These are phyloP conservation scores for Odontesthes bonariensis DNA, from an alignment of 2,113 vertebrate genomes.

Conservation along the genomic window DNA sequence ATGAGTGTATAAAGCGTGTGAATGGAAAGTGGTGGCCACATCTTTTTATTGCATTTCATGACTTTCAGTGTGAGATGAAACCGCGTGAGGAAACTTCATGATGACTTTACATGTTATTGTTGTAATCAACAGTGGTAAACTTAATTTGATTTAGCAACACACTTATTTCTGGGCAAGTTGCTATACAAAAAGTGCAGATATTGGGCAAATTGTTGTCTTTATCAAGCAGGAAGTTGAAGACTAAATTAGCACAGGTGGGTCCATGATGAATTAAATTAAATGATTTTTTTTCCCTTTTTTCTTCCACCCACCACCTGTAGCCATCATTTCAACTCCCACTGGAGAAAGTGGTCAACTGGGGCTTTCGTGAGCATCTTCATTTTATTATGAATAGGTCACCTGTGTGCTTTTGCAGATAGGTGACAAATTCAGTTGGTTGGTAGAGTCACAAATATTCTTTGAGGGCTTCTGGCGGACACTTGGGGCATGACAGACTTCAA, in stretches of 20 bases:
- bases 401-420: too few relatives aligned
- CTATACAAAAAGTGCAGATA: background rate
- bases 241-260: background rate
- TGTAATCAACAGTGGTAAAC: too few relatives aligned
- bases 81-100: background rate
- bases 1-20: background rate
- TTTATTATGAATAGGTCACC: too few relatives aligned
- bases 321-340: too few relatives aligned
- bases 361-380: too few relatives aligned
- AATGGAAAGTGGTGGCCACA: background rate
- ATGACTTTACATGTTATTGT: background rate
- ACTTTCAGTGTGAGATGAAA: background rate
- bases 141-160: too few relatives aligned
- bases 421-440: constrained; percentile 5
- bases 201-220: background rate
- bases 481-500: constrained; percentile 27
- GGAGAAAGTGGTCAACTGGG: too few relatives aligned
- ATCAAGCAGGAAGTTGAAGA: background rate
- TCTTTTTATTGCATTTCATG: background rate
- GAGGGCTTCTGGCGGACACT: constrained; percentile 37
- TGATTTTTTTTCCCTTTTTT: too few relatives aligned
- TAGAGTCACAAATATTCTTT: constrained; percentile 18
- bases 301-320: too few relatives aligned
- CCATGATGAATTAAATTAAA: too few relatives aligned
- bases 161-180: too few relatives aligned